A percentile compares a stretch with the other conserved stretches of the same genome.
Evolutionary conservation across 2,113 vertebrate genomes (phyloP).

Genomic region (Ophthalmolycus amberensis): DNA sequence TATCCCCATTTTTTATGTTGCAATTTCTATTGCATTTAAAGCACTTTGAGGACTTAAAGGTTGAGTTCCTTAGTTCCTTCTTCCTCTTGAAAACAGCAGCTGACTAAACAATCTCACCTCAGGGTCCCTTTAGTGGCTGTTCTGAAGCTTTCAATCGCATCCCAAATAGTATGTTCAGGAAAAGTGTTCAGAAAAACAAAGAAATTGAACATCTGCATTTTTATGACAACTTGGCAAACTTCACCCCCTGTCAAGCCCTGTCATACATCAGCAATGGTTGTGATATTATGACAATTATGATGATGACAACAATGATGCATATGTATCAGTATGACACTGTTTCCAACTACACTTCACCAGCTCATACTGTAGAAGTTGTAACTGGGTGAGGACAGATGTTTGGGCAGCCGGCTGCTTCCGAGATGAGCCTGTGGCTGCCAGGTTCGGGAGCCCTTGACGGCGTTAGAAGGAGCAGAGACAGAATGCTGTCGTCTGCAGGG

Average conservation of each 20-base stretch:
- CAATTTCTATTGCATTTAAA: background rate
- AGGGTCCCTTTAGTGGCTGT: background rate
- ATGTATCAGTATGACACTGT: background rate
- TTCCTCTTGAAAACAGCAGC: background rate
- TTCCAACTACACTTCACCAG: slow-evolving; percentile 12
- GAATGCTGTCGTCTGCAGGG: slow-evolving; percentile 54
- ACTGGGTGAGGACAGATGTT: slow-evolving; percentile 63
- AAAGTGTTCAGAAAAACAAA: background rate
- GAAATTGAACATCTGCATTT: background rate
- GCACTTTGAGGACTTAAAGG: background rate
- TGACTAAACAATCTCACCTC: background rate
- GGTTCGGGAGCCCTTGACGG: slow-evolving; percentile 61
- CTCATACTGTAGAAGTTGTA: slow-evolving; percentile 28
- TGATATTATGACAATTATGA: background rate
- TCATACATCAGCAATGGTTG: background rate
- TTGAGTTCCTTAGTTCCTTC: background rate
- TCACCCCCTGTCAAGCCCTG: too few species aligned
- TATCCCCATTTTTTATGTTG: background rate
- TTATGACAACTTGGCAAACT: background rate
- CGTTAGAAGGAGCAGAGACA: slow-evolving; percentile 54
- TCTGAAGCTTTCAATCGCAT: background rate
- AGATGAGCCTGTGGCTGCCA: slow-evolving; percentile 60
- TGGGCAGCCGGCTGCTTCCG: slow-evolving; percentile 54
- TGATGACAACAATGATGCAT: background rate
- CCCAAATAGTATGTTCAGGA: background rate